Evolutionary conservation across 2,888 invertebrate genomes (phyloP), one percentile per base, ranked within the genome.

Genomic region (Strigamia transsilvanica): DNA sequence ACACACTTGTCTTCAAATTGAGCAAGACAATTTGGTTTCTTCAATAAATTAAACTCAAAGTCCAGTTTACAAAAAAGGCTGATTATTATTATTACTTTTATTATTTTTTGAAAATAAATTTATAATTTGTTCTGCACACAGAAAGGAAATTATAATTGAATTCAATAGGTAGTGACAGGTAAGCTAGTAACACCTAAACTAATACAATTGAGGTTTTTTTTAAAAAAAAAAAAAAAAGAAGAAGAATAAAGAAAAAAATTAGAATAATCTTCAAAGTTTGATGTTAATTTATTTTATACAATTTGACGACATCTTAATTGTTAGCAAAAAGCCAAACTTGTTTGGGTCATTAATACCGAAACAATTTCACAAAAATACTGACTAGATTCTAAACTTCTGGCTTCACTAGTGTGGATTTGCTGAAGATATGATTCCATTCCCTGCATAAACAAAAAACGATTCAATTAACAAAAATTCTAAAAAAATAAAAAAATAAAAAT

Each of bases 361-460:
- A 51, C 15, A 51, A 51, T 51, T 51, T 51, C 15, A 51, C 51
- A 15, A 51, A 51, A 18, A 18, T 51, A 51, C 51, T 51, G 51
- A 51, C 51, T 51, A 51, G 51, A 18, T 6, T 18, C 51, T 51
- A 51, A 51, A 18, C 18, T 51, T 15, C n/a, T 51, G 18, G 6
- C 51, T 51, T 51, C 18, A 51, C 51, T 51, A 51, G 51, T 51
- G 51, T 51, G 51, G 18, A 15, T 15, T 51, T 15, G 51, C 51
- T 51, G 51, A 51, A 51, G 51, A 51, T 51, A 51, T 51, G 51
- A 51, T 51, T 51, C 51, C 51, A 51, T 51, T 51, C 51, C 51
- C 51, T 51, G 51, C 6, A 51, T 15, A 51, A 18, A 51, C n/a
- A 51, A 51, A 51, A 51, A 51, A 18, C 6, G 18, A 51, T 51